Conservation (phyloP, 2,888 invertebrate genomes). For the Napeogenes sylphis region DNA sequence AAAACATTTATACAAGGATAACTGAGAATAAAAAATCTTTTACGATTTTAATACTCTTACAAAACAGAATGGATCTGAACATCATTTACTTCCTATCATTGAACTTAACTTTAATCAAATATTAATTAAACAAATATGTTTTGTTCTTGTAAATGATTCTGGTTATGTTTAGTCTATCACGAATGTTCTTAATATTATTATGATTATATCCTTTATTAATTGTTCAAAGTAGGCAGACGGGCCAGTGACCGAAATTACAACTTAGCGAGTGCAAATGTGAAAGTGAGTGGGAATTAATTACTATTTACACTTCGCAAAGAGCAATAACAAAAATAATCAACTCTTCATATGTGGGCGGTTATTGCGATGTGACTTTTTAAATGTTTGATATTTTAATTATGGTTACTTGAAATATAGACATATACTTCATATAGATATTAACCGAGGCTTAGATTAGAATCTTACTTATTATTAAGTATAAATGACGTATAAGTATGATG, state of each 20-base stretch:
- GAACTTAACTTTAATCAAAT: too few species aligned
- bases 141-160: too few species aligned
- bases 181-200: not conserved
- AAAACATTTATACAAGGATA: too few species aligned
- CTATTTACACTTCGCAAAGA: slow-evolving; percentile 52
- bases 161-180: not conserved
- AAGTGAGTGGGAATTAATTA: slow-evolving; percentile 71
- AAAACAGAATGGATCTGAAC: too few species aligned
- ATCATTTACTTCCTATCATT: too few species aligned
- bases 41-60: too few species aligned
- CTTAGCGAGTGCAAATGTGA: slow-evolving; percentile 45
- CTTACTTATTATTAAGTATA: too few species aligned
- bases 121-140: too few species aligned
- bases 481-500: too few species aligned
- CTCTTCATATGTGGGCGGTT: slow-evolving; percentile 54
- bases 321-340: slow-evolving; percentile 60
- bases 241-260: slow-evolving; percentile 53
- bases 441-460: too few species aligned
- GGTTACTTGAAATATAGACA: not conserved
- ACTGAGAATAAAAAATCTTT: too few species aligned
- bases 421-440: not conserved
- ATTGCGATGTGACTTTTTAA: slow-evolving; percentile 26
- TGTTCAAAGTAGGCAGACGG: slow-evolving; percentile 51
- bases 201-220: slow-evolving; percentile 27
- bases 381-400: slow-evolving; percentile 30